Base-by-base conservation (phyloP, 1,140 invertebrate species). In the Calycopis cecrops region DNA sequence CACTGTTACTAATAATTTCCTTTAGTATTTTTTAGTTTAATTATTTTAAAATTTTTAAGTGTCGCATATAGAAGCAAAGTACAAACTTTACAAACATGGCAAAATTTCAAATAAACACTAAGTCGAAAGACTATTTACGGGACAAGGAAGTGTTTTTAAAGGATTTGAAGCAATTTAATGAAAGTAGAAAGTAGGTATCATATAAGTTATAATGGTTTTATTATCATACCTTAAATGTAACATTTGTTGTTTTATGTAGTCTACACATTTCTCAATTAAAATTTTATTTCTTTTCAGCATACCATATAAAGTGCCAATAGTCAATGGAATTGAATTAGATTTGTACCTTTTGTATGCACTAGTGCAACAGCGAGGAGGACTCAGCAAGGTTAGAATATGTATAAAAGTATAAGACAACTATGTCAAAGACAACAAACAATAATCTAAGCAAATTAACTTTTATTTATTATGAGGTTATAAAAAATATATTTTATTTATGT, bases 331-430 rank as follows among this genome's bases (percentile, higher is more conserved):
- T 66, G 94, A 96, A 84, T 92, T 98, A 73, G 97, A 98, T 90
- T 90, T 99, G 49, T 97, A 96, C 87, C 91, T 94, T 47, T 90
- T 99, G 50, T 98, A 98, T 83, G 92, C 92, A 62, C 90, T 97
- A 69, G 96, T 98, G n/a, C 97, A 94, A 59, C 92, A 93, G 51
- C 91, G 94, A 72, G 97, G 97, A 70, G 97, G 97, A 74, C 96
- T 97, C 91, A 92, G 96, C 69, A 97, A 96, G 92, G 96, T 98
- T 86, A 91, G 54, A 48, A 28, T 28, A 28, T 28, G 2, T 42
- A 42, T 17, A 42, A 12, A 8, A 42, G n/a, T 17, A 12, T 28
- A 3, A 3, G 21, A 28, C 6, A 28, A 6, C 6, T 6, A 3
- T 6, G 21, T 28, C 21, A 28, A 28, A 28, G 2, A 28, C 21